These are phyloP conservation scores for Mesocricetus auratus DNA, from an alignment of 2,113 vertebrate species.

Conservation along the genomic window DNA sequence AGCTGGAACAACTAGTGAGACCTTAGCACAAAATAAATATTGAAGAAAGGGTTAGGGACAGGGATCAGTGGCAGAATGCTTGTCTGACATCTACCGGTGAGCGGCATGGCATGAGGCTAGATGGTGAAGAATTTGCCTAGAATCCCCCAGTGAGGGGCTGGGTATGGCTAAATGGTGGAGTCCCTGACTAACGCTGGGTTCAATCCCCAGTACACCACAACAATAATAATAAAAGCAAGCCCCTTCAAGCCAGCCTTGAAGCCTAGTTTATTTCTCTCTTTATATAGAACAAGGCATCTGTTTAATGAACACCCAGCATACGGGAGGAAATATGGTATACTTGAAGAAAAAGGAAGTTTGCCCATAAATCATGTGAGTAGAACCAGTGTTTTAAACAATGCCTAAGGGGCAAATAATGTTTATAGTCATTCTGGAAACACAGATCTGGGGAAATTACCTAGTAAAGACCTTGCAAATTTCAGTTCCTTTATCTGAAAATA, in stretches of 20 bases:
- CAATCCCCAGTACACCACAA: neutral
- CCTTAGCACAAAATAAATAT: neutral
- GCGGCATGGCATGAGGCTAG: neutral
- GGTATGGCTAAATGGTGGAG: neutral
- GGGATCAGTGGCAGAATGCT: neutral
- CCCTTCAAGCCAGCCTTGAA: conserved; percentile 55
- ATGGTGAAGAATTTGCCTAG: neutral
- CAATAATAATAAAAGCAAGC: neutral
- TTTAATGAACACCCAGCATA: conserved; percentile 75
- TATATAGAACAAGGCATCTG: conserved; percentile 77
- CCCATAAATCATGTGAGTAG: conserved; percentile 77
- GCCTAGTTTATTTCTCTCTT: conserved; percentile 62
- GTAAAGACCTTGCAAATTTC: conserved; percentile 61
- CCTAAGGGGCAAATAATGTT: conserved; percentile 79
- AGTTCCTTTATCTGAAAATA: conserved; percentile 36
- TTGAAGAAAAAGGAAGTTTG: conserved; percentile 70
- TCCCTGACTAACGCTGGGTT: neutral
- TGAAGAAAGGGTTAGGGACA: neutral
- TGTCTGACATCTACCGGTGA: neutral
- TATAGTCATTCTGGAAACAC: conserved; percentile 74
- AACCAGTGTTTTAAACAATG: conserved; percentile 77
- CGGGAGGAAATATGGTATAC: conserved; percentile 78
- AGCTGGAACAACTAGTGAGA: neutral
- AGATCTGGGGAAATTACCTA: conserved; percentile 67
- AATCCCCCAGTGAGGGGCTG: neutral